Base-by-base conservation (phyloP, 1,140 invertebrate genomes). In the Ceratosolen fusciceps region DNA sequence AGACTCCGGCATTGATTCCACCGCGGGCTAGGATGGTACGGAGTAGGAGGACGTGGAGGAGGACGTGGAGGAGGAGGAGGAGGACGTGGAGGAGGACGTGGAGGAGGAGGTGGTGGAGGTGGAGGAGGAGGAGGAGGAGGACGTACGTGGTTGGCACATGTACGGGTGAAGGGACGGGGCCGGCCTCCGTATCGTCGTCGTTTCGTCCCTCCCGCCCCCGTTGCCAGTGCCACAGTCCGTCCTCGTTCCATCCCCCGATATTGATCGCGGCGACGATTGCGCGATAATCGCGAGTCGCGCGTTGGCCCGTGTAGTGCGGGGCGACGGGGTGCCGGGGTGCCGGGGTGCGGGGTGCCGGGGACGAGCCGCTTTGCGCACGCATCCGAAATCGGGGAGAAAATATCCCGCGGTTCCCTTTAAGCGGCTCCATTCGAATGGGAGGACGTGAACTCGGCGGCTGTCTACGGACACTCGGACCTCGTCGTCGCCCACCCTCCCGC, bases 331-430 rank as follows among this genome's bases (percentile, higher is more conserved):
- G 19, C 49, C 5, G 49, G 10, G 49, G 49, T 3, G 26, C 43
- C 16, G 19, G 12, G 49, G 10, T 14, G 49, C 3, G 26, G 68
- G 29, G 19, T n/a, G n/a, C n/a, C 21, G 70, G 16, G 34, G 29
- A 14, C 21, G 12, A 21, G 24, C 4, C 29, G 14, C 10, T 72
- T 72, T 72, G 70, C 37, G 67, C 67, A 70, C 37, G 43, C 43
- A 72, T 12, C 19, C 47, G 14, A 47, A 31, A 47, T 52, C 43
- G 29, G 26, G 39, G 9, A 24, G 29, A 49, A n/a, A n/a, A n/a
- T n/a, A 14, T 70, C n/a, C 21, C 1, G 39, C 39, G 67, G n/a
- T 39, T 7, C 37, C 83, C 84, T 72, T 81, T 56, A 56, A 56
- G 24, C 54, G 54, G 29, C 29, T 62, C 21, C 31, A 62, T 62